These are phyloP conservation scores for Albula goreensis DNA, from an alignment of 2,113 vertebrate species.

Conservation along the genomic window DNA sequence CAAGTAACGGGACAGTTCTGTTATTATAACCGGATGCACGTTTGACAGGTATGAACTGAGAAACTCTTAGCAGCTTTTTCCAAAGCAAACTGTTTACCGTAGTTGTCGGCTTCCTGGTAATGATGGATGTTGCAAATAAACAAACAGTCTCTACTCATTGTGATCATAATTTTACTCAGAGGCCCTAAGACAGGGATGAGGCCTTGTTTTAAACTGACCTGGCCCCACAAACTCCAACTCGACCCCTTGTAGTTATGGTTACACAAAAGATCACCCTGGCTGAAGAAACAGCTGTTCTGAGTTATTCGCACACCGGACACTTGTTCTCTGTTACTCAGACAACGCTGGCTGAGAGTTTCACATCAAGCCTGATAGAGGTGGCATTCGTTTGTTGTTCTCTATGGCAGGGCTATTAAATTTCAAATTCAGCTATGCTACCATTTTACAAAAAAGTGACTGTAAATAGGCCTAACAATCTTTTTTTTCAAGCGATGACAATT, in stretches of 20 bases:
- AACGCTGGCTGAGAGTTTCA: background rate
- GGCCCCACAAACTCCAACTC: background rate
- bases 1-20: constrained; percentile 20
- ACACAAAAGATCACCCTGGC: background rate
- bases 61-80: constrained; percentile 39
- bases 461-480: no score
- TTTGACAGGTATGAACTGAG: background rate
- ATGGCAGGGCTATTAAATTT: background rate
- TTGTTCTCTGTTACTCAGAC: background rate
- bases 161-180: no score
- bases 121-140: background rate
- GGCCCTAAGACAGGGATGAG: no score
- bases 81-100: constrained; percentile 44
- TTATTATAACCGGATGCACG: background rate
- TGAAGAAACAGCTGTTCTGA: background rate
- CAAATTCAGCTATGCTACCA: no score
- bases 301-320: background rate
- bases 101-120: background rate
- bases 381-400: background rate
- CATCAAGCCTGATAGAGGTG: background rate
- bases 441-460: no score
- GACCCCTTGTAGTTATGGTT: background rate
- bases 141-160: no score
- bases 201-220: no score
- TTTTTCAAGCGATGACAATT: no score